Base-by-base conservation (phyloP, 2,113 vertebrate species). In the Damaliscus lunatus region DNA sequence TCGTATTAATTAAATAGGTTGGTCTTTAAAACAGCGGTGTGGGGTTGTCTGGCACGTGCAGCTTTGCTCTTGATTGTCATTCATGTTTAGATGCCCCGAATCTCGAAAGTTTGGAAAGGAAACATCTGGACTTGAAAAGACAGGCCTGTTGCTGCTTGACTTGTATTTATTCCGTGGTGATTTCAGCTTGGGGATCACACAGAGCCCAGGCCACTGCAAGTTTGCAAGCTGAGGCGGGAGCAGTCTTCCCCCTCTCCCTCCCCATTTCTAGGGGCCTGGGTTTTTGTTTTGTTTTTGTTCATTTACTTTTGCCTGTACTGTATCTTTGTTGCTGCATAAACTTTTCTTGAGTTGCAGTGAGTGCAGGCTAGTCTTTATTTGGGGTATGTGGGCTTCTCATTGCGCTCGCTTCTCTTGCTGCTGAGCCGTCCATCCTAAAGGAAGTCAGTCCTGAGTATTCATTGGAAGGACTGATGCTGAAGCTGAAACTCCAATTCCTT, bases 121-220 rank as follows among this genome's bases (percentile, higher is more conserved):
- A 92, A 80, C 89, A 90, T 74, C 86, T 96, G 96, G 81, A n/a
- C 86, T 88, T 81, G 57, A 50, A 74, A 64, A 74, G 91, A 52
- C 1, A 33, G 85, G 19, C 21, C 60, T 86, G 59, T 82, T 86
- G 40, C 93, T 31, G 74, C 64, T 13, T 7, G 15, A 16, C 31
- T 59, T 40, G 5, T 53, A 25, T 40, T 77, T 74, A 60, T 84
- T 92, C 29, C 31, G 48, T 88, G 52, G 52, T 71, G 25, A 46
- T 84, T 21, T 85, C 36, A 77, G 7, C 14, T 4, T 36, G 33
- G 31, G 85, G 87, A 27, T 74, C 36, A 64, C 17, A 53, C 55
- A 11, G 17, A 11, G 59, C 36, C 9, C 57, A 62, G 50, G 33
- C 52, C 36, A 1, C 80, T 43, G 5, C 11, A 43, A 31, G 67